Evolutionary conservation across 2,888 invertebrate genomes (phyloP).

Genomic region (Ennomos erosarius): DNA sequence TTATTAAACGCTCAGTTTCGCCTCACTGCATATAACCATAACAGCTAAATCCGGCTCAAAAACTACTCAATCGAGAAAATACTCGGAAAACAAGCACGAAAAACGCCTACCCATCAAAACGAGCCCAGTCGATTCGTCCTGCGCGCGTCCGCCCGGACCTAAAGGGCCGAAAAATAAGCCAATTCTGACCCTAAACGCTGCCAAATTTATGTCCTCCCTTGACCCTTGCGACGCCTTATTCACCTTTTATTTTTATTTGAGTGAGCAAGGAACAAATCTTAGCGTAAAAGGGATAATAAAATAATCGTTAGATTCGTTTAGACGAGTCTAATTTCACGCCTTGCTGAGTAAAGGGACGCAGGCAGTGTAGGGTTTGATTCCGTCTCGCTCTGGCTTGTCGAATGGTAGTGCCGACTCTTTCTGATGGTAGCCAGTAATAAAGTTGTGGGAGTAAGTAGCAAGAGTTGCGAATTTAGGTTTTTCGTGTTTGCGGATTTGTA

Average conservation of each 20-base stretch:
- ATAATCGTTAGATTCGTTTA: constrained; percentile 86
- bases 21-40: constrained; percentile 19
- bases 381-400: constrained; percentile 53
- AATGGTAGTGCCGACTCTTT: constrained; percentile 49
- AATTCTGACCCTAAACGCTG: constrained; percentile 74
- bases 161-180: constrained; percentile 81
- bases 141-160: constrained; percentile 58
- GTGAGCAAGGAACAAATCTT: constrained; percentile 86
- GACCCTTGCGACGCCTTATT: constrained; percentile 80
- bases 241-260: constrained; percentile 86
- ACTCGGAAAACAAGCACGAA: constrained; percentile 36
- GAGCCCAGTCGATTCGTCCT: constrained; percentile 13
- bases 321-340: constrained; percentile 84
- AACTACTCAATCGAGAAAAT: constrained; percentile 28
- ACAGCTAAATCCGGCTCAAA: constrained; percentile 16
- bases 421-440: constrained; percentile 64
- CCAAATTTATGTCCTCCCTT: constrained; percentile 75
- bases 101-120: constrained; percentile 31
- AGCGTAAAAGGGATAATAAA: constrained; percentile 85
- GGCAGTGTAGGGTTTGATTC: constrained; percentile 58
- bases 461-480: constrained; percentile 67
- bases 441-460: constrained; percentile 51
- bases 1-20: neutral
- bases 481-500: constrained; percentile 70
- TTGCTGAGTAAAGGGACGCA: constrained; percentile 80